Base-by-base conservation (phyloP, 1,140 invertebrate genomes). In the Idris sp. region DNA sequence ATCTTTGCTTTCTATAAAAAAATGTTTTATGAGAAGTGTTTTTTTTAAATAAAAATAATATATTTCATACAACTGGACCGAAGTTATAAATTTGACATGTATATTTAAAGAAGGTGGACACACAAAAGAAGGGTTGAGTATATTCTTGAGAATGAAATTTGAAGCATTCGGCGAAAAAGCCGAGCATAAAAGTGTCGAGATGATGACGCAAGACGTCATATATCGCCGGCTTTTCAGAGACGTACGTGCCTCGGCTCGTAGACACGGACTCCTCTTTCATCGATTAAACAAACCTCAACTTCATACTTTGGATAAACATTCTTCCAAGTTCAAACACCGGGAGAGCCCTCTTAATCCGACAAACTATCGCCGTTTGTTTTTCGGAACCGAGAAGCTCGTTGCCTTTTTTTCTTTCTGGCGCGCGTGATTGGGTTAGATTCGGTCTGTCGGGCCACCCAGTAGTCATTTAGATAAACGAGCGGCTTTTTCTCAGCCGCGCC, bases 401-500 rank as follows among this genome's bases (percentile, higher is more conserved):
- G n/a, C n/a, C n/a, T n/a, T n/a, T n/a, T n/a, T n/a, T 73, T 77
- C 81, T 76, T 80, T 74, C 14, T 9, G 76, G 61, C 74, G 78
- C 31, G 44, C 76, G 76, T 78, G 80, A 84, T 81, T 77, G 78
- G 78, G 67, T 82, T 80, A 83, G 81, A 79, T 83, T 83, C 79
- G 79, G 81, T 79, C 79, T 76, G 80, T 58, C 49, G 38, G 54
- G 44, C 86, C 86, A 87, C 84, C 85, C 84, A 87, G 86, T 87
- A 87, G 85, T 83, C 84, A 85, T 85, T 86, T 86, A 86, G 85
- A 86, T 86, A 86, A 87, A 86, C 83, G 83, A 84, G 80, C 80
- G 79, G 82, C 46, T 69, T 59, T 68, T 58, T 68, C 53, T 35
- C 64, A 38, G 46, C n/a, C 15, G 4, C 61, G 9, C 13, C 44